Percentiles rank a stretch among this genome's conserved stretches.
Conservation (phyloP, 2,888 invertebrate genomes). For the Esperia sulphurella region DNA sequence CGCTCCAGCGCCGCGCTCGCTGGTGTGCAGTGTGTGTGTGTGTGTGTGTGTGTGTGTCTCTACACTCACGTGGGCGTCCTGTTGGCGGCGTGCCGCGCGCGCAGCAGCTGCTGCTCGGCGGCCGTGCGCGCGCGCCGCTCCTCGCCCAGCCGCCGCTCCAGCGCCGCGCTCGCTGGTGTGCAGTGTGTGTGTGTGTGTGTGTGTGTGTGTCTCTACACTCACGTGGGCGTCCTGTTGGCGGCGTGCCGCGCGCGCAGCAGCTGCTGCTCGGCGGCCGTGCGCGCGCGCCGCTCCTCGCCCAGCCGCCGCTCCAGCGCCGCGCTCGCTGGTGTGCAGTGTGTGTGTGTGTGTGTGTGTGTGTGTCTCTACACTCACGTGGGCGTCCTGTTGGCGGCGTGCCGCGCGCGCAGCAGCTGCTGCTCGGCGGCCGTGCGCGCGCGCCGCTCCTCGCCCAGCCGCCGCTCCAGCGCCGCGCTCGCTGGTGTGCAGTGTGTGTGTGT, state of each 20-base stretch:
- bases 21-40: no score
- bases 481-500: no score
- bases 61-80: slow-evolving; percentile 8
- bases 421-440: slow-evolving; percentile 82
- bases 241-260: slow-evolving; percentile 68
- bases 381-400: slow-evolving; percentile 17
- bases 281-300: slow-evolving; percentile 80
- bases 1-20: slow-evolving; percentile 87
- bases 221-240: slow-evolving; percentile 12
- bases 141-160: slow-evolving; percentile 92
- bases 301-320: slow-evolving; percentile 90
- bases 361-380: not conserved
- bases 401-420: slow-evolving; percentile 82
- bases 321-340: slow-evolving; percentile 56
- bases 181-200: no score
- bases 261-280: slow-evolving; percentile 86
- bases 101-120: slow-evolving; percentile 86
- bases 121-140: slow-evolving; percentile 77
- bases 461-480: slow-evolving; percentile 85
- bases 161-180: slow-evolving; percentile 73
- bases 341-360: no score
- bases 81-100: slow-evolving; percentile 14
- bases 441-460: slow-evolving; percentile 86
- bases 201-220: not conserved
- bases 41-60: not conserved